These are phyloP conservation scores for Tamias sibiricus DNA, from an alignment of 2,113 vertebrate species.

Conservation along the genomic window DNA sequence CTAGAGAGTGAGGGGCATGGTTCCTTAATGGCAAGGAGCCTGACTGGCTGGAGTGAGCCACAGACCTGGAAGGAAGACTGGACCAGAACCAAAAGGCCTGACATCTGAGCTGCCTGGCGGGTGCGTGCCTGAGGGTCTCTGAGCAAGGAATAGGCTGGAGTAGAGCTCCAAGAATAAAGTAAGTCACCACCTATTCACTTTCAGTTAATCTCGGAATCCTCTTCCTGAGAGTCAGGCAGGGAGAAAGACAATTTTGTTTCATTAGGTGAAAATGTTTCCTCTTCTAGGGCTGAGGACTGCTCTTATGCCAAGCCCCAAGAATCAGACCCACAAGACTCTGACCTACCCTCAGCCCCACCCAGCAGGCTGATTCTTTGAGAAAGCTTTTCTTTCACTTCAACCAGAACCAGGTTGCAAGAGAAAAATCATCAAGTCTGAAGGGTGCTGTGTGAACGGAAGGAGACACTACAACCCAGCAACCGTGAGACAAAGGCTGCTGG, in stretches of 20 bases:
- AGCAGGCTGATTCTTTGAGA: background rate
- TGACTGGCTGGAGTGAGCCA: background rate
- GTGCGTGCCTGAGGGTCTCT: background rate
- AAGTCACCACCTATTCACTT: background rate
- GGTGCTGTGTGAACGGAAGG: background rate
- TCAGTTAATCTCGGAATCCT: background rate
- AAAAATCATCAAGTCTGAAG: background rate
- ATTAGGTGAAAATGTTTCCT: slow-evolving; percentile 1
- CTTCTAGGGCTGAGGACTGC: background rate
- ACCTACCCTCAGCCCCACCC: background rate
- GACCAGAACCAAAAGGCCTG: background rate
- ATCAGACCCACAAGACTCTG: background rate
- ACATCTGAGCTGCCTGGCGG: background rate
- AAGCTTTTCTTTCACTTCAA: background rate
- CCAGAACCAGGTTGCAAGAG: background rate
- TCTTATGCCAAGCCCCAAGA: background rate
- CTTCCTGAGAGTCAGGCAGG: background rate
- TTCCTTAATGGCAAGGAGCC: background rate
- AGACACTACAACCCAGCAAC: background rate
- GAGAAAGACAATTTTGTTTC: background rate
- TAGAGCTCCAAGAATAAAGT: background rate
- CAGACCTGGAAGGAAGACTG: background rate
- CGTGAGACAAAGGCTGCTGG: background rate
- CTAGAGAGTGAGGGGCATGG: background rate
- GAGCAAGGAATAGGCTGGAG: background rate